These are phyloP conservation scores for Cydia amplana DNA, from an alignment of 1,140 invertebrate genomes.

Conservation along the genomic window DNA sequence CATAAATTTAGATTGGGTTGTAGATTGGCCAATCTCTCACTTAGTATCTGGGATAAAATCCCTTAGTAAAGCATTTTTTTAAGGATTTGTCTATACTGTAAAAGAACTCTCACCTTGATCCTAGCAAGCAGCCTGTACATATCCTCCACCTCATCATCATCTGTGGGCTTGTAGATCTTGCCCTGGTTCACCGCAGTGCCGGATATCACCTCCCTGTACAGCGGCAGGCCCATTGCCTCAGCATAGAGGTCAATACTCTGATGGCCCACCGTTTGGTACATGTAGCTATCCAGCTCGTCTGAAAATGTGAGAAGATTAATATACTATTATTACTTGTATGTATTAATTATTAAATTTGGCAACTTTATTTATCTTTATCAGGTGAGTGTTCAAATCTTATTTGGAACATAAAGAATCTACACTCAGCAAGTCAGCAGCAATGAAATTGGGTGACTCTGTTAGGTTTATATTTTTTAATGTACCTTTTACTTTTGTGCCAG, in stretches of 20 bases:
- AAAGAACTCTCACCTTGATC: conserved; percentile 86
- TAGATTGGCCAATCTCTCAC: too few species aligned
- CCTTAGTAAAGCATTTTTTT: background rate
- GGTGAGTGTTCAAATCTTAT: too few species aligned
- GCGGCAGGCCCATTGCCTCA: conserved; percentile 94
- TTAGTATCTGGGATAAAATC: too few species aligned
- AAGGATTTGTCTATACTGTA: background rate
- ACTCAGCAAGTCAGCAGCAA: too few species aligned
- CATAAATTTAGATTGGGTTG: too few species aligned
- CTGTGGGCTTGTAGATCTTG: conserved; percentile 90
- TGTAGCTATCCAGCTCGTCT: conserved; percentile 99
- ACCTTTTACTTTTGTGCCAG: too few species aligned
- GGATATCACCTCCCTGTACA: conserved; percentile 92
- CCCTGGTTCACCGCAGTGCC: conserved; percentile 89
- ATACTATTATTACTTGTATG: too few species aligned
- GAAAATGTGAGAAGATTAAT: conserved; percentile 41
- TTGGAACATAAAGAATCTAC: too few species aligned
- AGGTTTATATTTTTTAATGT: too few species aligned
- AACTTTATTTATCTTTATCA: too few species aligned
- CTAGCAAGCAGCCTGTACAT: conserved; percentile 91
- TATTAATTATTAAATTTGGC: too few species aligned
- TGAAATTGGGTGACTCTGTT: too few species aligned
- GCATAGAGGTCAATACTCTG: conserved; percentile 95
- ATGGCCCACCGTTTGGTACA: conserved; percentile 99
- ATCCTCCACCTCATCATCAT: conserved; percentile 99